phyloP scores from a whole-genome alignment of 2,888 invertebrate species.

The Schizotus pectinicornis region DNA sequence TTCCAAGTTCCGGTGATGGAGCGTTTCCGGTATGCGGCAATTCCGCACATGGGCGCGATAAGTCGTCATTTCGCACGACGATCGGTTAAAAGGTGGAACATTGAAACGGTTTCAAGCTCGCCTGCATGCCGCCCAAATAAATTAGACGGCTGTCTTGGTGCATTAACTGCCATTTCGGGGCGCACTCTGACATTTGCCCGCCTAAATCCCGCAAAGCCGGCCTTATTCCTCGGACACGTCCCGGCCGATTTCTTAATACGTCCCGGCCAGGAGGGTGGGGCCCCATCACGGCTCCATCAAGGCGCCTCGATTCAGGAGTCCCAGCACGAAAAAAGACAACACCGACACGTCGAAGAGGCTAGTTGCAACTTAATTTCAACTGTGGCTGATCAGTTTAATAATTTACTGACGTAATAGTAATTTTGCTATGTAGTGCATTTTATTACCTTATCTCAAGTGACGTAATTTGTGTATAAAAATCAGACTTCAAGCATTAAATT shows the following conservation, averaged over 20 bases:
- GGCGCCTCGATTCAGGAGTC: no score
- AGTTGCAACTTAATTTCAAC: no score
- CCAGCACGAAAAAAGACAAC: no score
- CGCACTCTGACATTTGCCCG: constrained; percentile 26
- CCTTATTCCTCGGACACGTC: constrained; percentile 17
- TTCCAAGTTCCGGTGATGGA: constrained; percentile 14
- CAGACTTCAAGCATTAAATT: no score
- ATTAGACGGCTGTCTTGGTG: constrained; percentile 27
- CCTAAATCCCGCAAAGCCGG: constrained; percentile 23
- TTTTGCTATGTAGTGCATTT: no score
- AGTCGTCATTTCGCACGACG: constrained; percentile 24
- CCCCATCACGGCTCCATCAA: no score
- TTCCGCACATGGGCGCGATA: constrained; percentile 14
- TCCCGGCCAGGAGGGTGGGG: background rate
- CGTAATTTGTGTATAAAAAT: no score
- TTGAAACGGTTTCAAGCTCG: constrained; percentile 25
- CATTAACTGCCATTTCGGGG: constrained; percentile 24
- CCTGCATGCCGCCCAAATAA: constrained; percentile 26
- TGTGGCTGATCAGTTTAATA: no score
- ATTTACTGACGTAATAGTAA: no score
- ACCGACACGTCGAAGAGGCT: no score
- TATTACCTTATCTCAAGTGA: no score
- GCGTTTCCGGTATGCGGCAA: constrained; percentile 6
- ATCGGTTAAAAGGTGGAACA: constrained; percentile 27
- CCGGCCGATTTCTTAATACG: constrained; percentile 22